Conservation (phyloP, 1,140 invertebrate genomes). For the Stratiolaelaps scimitus region DNA sequence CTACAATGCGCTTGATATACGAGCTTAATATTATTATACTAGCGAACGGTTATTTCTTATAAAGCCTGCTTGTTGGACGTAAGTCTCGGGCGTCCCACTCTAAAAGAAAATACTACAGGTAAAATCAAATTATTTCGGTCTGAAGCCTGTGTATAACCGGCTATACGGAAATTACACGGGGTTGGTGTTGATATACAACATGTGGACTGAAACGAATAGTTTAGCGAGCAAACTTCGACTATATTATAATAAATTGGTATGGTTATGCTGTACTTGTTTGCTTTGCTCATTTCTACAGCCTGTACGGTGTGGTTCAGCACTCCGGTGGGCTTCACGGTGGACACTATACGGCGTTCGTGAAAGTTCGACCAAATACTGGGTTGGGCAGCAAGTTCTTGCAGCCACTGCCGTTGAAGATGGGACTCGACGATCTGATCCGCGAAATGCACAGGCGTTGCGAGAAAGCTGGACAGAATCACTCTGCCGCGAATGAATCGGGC, state of each 20-base stretch:
- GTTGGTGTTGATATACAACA: too few relatives aligned
- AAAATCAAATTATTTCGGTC: too few relatives aligned
- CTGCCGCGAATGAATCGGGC: background rate
- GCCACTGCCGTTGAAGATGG: slow-evolving; percentile 37
- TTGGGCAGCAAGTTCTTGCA: slow-evolving; percentile 38
- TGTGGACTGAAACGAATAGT: too few relatives aligned
- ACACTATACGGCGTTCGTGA: slow-evolving; percentile 87
- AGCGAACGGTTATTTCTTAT: too few relatives aligned
- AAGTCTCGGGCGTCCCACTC: too few relatives aligned
- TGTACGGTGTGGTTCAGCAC: slow-evolving; percentile 91
- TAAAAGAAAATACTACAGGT: too few relatives aligned
- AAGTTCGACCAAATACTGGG: slow-evolving; percentile 40
- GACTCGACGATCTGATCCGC: slow-evolving; percentile 35
- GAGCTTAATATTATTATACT: too few relatives aligned
- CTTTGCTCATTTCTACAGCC: slow-evolving; percentile 60
- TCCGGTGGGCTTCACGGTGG: slow-evolving; percentile 74
- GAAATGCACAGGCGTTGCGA: slow-evolving; percentile 32
- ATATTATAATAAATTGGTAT: too few relatives aligned
- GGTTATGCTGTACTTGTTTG: slow-evolving; percentile 38
- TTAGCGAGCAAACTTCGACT: background rate
- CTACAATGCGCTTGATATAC: too few relatives aligned
- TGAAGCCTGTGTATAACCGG: too few relatives aligned
- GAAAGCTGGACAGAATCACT: slow-evolving; percentile 29
- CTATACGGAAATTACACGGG: too few relatives aligned
- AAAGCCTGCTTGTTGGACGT: too few relatives aligned